Evolutionary conservation across 53 echinoderm and acorn worm species (phyloP), one percentile per base, ranked within the genome.

Genomic region (Arbacia lixula): DNA sequence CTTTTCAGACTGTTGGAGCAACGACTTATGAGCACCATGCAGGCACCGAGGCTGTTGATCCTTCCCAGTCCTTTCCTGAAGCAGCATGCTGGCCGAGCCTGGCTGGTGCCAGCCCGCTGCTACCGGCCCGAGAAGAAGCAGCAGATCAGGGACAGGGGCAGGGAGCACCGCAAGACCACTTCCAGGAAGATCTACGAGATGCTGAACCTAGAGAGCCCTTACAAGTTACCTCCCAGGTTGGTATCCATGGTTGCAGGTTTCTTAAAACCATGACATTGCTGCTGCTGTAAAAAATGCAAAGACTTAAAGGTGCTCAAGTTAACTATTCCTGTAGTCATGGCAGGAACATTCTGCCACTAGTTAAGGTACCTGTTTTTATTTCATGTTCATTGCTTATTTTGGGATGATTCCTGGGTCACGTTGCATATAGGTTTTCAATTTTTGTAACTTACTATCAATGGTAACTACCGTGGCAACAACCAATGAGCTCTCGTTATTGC

Each of bases 131-230:
- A 85, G 87, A 80, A 87, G 37, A 80, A 78, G 34, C 66, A 30
- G 14, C 68, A 87, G 57, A 87, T 87, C 11, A 36, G 87, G 16
- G 68, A 68, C 32, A 31, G 78, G 29, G 33, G 40, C 41, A 78
- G 55, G 3, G 87, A 87, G 79, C 41, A 80, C 3, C 35, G 67
- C 27, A 87, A 87, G 32, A 77, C 78, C 21, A 66, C 72, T 9
- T 67, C 68, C 5, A 36, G 87, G 36, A 66, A 68, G 38, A 67
- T 87, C n/a, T 87, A 87, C 56, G 87, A 87, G 39, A 78, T 61
- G 33, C 49, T 67, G n/a, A 80, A 71, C 28, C 68, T 87, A 10
- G 40, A 66, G 24, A 55, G 78, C 17, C 87, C 87, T 1, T 87
- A 87, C 53, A 78, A 60, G 3, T 36, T 60, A 37, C 79, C 79